Evolutionary conservation across 2,888 invertebrate species (phyloP).

Genomic region (Ophion obscuratus): DNA sequence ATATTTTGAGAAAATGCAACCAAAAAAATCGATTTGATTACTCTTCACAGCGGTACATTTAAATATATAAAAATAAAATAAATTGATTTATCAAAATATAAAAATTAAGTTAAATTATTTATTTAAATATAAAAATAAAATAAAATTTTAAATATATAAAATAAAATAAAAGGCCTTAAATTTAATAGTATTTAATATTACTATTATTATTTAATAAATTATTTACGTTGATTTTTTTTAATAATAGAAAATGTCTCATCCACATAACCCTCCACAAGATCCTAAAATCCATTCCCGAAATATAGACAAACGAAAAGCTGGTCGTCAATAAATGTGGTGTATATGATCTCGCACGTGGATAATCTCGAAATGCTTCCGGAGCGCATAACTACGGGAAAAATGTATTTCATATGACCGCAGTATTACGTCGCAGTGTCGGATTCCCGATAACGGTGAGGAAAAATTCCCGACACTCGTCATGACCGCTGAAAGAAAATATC

Average conservation of each 20-base stretch:
- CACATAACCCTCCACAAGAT: neutral
- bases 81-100: too few species aligned
- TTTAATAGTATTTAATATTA: too few species aligned
- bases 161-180: too few species aligned
- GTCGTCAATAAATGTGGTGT: neutral
- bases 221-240: neutral
- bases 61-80: too few species aligned
- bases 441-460: neutral
- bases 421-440: neutral
- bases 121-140: too few species aligned
- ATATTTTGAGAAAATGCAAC: too few species aligned
- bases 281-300: neutral
- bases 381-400: neutral
- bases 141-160: too few species aligned
- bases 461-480: neutral
- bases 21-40: too few species aligned
- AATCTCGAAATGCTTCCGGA: neutral
- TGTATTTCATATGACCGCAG: neutral
- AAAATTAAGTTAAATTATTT: too few species aligned
- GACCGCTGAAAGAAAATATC: neutral
- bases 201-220: too few species aligned
- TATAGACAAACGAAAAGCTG: neutral
- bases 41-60: too few species aligned
- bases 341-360: neutral
- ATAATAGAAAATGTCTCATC: too few species aligned